Conservation (phyloP, 2,888 invertebrate species). For the Drosophila pseudotakahashii region DNA sequence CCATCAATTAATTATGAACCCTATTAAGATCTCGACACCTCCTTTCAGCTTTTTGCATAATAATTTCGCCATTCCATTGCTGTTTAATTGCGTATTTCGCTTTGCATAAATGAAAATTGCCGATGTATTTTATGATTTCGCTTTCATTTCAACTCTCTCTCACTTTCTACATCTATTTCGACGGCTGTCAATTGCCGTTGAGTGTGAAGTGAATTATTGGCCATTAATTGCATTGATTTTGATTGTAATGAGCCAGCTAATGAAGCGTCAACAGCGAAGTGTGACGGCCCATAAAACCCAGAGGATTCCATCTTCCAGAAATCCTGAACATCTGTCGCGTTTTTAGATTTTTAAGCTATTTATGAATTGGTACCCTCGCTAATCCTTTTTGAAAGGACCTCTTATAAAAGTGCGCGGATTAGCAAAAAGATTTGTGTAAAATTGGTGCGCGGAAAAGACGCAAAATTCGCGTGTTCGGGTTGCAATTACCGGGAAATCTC, state of each 20-base stretch:
- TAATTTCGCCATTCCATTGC: neutral
- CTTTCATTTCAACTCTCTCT: conserved; percentile 2
- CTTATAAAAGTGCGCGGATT: too few relatives aligned
- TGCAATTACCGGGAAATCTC: conserved; percentile 48
- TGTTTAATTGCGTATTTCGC: conserved; percentile 24
- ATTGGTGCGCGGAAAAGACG: conserved; percentile 71
- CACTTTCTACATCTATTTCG: conserved; percentile 1
- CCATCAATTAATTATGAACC: conserved; percentile 26
- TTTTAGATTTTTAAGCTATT: conserved; percentile 72
- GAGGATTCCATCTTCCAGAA: neutral
- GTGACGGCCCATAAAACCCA: conserved; percentile 19
- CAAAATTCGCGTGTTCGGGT: conserved; percentile 67
- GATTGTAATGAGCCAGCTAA: conserved; percentile 45
- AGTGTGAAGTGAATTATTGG: conserved; percentile 39
- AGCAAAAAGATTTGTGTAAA: conserved; percentile 40
- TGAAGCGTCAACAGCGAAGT: conserved; percentile 49
- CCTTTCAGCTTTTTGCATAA: neutral
- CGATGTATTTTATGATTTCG: conserved; percentile 46
- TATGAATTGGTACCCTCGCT: conserved; percentile 64
- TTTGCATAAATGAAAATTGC: conserved; percentile 18
- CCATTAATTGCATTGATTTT: conserved; percentile 51
- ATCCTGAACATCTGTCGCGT: conserved; percentile 57
- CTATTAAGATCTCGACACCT: conserved; percentile 12
- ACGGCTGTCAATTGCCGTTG: too few relatives aligned
- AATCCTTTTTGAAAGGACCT: conserved; percentile 61